Evolutionary conservation across 1,140 invertebrate genomes (phyloP).

Genomic region (Drosophila tristis): DNA sequence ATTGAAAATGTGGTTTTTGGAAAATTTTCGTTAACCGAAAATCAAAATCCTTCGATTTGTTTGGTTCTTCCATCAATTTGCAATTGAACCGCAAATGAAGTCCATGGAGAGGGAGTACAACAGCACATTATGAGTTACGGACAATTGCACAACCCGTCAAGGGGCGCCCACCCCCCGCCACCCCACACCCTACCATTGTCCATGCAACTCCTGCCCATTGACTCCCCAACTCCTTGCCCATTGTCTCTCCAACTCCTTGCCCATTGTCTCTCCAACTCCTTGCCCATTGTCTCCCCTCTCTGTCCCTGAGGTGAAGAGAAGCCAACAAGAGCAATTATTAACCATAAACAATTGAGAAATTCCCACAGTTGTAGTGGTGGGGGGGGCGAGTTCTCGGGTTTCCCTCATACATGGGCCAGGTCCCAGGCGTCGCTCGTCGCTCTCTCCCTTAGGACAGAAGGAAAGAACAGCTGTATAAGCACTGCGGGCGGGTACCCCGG

Average conservation of each 20-base stretch:
- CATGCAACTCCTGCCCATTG: not conserved
- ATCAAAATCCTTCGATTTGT: constrained; percentile 33
- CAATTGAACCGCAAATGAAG: constrained; percentile 69
- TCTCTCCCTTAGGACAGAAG: constrained; percentile 1
- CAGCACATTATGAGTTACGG: constrained; percentile 58
- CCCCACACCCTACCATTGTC: not conserved
- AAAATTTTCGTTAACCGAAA: constrained; percentile 20
- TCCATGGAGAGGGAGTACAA: not conserved
- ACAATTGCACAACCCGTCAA: constrained; percentile 65
- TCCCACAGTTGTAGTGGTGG: constrained; percentile 69
- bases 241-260: not conserved
- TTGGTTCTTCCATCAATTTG: constrained; percentile 41
- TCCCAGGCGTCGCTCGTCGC: no score
- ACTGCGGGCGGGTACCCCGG: not conserved
- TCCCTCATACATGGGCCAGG: no score
- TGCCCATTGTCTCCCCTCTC: not conserved
- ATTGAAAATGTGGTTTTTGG: constrained; percentile 7
- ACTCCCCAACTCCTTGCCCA: not conserved
- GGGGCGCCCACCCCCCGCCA: constrained; percentile 30
- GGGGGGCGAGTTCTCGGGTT: not conserved
- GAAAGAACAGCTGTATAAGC: constrained; percentile 74
- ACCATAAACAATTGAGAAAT: constrained; percentile 81
- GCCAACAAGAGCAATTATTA: constrained; percentile 82
- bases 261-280: not conserved
- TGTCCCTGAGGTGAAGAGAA: constrained; percentile 69